Conservation (phyloP, 2,888 invertebrate genomes). For the Chydorus sphaericus region DNA sequence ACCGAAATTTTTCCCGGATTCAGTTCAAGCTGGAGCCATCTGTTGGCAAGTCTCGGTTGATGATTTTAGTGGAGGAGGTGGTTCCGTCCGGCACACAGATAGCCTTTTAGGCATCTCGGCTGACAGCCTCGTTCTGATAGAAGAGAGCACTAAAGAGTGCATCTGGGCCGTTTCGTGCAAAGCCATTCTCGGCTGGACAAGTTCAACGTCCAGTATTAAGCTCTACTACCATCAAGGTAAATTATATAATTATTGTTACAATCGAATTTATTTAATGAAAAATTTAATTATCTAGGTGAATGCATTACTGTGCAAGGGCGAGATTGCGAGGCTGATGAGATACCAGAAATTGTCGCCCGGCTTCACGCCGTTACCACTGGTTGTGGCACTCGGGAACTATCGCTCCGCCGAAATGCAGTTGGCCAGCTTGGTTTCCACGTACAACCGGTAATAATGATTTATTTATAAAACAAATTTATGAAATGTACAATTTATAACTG, state of each 20-base stretch:
- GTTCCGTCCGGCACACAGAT: slow-evolving; percentile 39
- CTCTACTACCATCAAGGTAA: slow-evolving; percentile 21
- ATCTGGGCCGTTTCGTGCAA: slow-evolving; percentile 73
- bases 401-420: slow-evolving; percentile 60
- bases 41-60: slow-evolving; percentile 66
- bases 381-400: slow-evolving; percentile 60
- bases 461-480: background rate
- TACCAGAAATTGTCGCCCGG: slow-evolving; percentile 62
- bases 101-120: slow-evolving; percentile 73
- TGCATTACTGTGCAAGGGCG: slow-evolving; percentile 67
- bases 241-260: slow-evolving; percentile 20
- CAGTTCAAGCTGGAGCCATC: slow-evolving; percentile 57
- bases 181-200: slow-evolving; percentile 58
- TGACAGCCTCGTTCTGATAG: slow-evolving; percentile 74
- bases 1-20: slow-evolving; percentile 56
- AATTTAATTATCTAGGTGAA: slow-evolving; percentile 70
- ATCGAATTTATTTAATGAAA: background rate
- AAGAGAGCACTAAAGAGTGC: slow-evolving; percentile 63
- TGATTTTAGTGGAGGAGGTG: slow-evolving; percentile 44
- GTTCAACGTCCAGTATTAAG: slow-evolving; percentile 36
- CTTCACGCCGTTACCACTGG: slow-evolving; percentile 65
- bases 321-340: slow-evolving; percentile 50
- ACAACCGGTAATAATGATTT: slow-evolving; percentile 22
- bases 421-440: slow-evolving; percentile 60
- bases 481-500: slow-evolving; percentile 62